Evolutionary conservation across 2,113 vertebrate species (phyloP), one percentile per base, ranked within the genome.

Genomic region (Rhynchopsitta pachyrhyncha): DNA sequence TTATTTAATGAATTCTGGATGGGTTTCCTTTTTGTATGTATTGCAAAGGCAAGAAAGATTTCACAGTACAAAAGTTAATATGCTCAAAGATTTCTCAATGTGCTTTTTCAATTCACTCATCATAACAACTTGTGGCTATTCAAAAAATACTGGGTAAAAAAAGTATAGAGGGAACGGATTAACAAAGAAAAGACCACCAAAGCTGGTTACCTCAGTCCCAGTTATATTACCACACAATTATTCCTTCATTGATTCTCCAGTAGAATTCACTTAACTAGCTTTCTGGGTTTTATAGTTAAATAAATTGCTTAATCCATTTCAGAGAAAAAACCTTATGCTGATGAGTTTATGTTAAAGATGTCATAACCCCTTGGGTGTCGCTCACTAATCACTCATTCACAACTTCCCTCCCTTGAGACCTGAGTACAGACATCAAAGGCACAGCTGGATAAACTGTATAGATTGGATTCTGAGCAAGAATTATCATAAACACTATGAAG

Each of bases 261-360:
- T 98, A 98, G 98, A 98, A 98, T 96, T 97, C 95, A 96, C 98
- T 97, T 94, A 97, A 91, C 91, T 93, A 97, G 98, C 98, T 98
- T 97, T 98, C 87, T 94, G 93, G 42, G 28, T 94, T 90, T 98
- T 98, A 98, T 79, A 82, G 97, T 95, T 93, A 44, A 92, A 98
- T 98, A 97, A 98, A 98, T 98, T 97, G 97, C 95, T 97, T 98
- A 97, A 98, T 98, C 98, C 97, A 96, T 97, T 83, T 84, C 91
- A 84, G 77, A 75, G 66, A 55, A 92, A 92, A 96, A 90, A 89
- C 91, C 82, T 95, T 95, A 88, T 68, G 86, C 95, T 96, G 92
- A 93, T 93, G 94, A 90, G 90, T 93, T 90, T 93, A 64, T 85
- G 92, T 68, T 92, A 91, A 96, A 92, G 92, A 96, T 90, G 95